Evolutionary conservation across 1,140 invertebrate genomes (phyloP).

Genomic region (Euwallacea fornicatus): DNA sequence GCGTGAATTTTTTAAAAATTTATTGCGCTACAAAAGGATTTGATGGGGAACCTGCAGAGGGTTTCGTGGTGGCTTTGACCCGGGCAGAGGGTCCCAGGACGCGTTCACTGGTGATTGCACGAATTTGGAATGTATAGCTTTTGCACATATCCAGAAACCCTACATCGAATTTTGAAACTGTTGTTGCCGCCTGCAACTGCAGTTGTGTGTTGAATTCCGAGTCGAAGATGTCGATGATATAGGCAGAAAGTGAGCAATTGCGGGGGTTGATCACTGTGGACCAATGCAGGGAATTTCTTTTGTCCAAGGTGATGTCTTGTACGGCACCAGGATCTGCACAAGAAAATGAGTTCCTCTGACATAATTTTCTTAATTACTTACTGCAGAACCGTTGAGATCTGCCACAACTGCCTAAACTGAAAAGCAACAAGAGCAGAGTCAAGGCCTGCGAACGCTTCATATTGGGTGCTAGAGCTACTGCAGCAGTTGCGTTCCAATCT

Average conservation of each 20-base stretch:
- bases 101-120: conserved; percentile 1
- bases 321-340: not conserved
- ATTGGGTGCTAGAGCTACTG: too few species aligned
- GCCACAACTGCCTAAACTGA: too few species aligned
- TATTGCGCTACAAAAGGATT: not conserved
- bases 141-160: conserved; percentile 19
- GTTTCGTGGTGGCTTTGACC: not conserved
- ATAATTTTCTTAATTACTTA: too few species aligned
- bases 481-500: too few species aligned
- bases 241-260: not conserved
- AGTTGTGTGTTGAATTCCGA: too few species aligned
- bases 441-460: too few species aligned
- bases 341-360: too few species aligned
- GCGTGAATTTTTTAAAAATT: too few species aligned
- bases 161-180: not conserved
- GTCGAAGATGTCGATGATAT: not conserved
- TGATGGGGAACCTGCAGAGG: not conserved
- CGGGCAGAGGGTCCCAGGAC: conserved; percentile 8
- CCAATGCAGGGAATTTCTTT: not conserved
- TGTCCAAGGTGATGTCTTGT: not conserved
- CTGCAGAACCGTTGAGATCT: too few species aligned
- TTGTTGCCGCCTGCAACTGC: too few species aligned
- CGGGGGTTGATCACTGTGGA: not conserved
- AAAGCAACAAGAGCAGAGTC: too few species aligned
- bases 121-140: conserved; percentile 13